Evolutionary conservation across 2,888 invertebrate species (phyloP).

Genomic region (Noctuana brunneofusca): DNA sequence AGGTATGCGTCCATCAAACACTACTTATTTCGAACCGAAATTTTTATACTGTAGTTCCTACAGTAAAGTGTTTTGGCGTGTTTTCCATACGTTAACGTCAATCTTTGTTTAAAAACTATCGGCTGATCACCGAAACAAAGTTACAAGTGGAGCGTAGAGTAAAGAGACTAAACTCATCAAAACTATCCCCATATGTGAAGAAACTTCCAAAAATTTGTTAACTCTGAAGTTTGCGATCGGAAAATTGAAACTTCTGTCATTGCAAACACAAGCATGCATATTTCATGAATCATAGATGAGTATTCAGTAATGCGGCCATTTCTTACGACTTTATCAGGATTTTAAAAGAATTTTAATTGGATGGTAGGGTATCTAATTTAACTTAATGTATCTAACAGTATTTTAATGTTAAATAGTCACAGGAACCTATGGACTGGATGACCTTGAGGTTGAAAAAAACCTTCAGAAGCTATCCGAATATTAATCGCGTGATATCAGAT

Average conservation of each 20-base stretch:
- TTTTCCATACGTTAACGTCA: slow-evolving; percentile 7
- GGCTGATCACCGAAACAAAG: too few species aligned
- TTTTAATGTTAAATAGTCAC: too few species aligned
- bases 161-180: background rate
- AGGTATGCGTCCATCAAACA: background rate
- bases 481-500: too few species aligned
- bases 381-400: too few species aligned
- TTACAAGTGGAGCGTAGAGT: too few species aligned
- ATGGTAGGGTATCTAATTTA: too few species aligned
- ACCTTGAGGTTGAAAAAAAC: too few species aligned
- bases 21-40: background rate
- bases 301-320: background rate
- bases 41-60: background rate
- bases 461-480: too few species aligned
- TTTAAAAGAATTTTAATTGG: too few species aligned
- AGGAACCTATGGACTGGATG: too few species aligned
- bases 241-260: slow-evolving; percentile 29
- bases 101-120: slow-evolving; percentile 2
- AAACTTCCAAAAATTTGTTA: slow-evolving; percentile 19
- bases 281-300: slow-evolving; percentile 23
- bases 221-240: slow-evolving; percentile 15
- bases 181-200: slow-evolving; percentile 20
- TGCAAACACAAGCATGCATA: slow-evolving; percentile 29
- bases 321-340: background rate
- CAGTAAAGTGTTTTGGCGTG: slow-evolving; percentile 1